phyloP scores from a whole-genome alignment of 1,140 invertebrate species.

The Drosophila sp. region DNA sequence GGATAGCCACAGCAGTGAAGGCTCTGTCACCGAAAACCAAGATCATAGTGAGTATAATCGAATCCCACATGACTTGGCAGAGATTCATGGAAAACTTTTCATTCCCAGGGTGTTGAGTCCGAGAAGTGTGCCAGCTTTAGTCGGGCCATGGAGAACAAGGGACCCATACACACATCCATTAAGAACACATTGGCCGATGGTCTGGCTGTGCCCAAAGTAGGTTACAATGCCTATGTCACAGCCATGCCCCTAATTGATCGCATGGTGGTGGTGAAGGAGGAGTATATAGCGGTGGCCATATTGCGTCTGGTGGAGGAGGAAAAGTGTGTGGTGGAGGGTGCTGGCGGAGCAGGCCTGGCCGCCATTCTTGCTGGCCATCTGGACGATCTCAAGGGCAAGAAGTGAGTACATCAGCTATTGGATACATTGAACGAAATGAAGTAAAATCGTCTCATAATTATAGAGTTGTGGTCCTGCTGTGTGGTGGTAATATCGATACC shows the following conservation, averaged over 20 bases:
- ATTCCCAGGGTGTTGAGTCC: conserved; percentile 92
- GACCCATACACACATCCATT: conserved; percentile 88
- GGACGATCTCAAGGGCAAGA: conserved; percentile 93
- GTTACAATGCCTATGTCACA: conserved; percentile 94
- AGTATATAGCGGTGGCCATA: conserved; percentile 95
- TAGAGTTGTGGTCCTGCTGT: conserved; percentile 90
- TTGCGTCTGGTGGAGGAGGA: conserved; percentile 93
- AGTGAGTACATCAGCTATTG: conserved; percentile 84
- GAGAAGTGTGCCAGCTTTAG: conserved; percentile 94
- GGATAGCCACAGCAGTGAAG: conserved; percentile 93
- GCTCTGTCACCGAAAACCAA: conserved; percentile 90
- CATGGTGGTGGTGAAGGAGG: conserved; percentile 92
- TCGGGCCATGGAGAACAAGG: conserved; percentile 88
- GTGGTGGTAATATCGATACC: conserved; percentile 97
- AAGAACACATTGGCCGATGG: conserved; percentile 95
- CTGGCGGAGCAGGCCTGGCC: conserved; percentile 93
- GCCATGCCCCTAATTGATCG: conserved; percentile 91
- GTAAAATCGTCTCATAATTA: background rate
- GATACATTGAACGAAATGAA: background rate
- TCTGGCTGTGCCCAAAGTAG: conserved; percentile 94
- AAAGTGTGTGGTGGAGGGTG: conserved; percentile 97
- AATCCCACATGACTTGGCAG: background rate
- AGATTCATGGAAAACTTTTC: too few species aligned
- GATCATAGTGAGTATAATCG: conserved; percentile 86
- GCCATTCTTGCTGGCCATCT: conserved; percentile 93